Conservation (phyloP, 1,140 invertebrate species). For the Drosophila sproati region DNA sequence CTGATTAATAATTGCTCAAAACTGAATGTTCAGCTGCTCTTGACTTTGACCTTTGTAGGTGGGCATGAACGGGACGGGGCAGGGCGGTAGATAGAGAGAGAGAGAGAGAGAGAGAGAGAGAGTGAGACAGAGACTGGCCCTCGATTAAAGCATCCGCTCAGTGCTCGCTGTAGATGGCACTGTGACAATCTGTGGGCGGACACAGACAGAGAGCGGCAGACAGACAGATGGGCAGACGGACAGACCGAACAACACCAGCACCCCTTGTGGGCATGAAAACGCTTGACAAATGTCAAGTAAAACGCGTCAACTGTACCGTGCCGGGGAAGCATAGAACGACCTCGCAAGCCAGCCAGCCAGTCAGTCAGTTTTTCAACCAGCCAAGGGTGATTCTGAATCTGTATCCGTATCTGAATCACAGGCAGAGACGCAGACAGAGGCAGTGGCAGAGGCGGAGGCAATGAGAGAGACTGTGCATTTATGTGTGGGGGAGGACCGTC, state of each 20-base stretch:
- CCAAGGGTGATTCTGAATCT: conserved; percentile 43
- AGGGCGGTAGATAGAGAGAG: neutral
- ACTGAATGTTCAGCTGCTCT: conserved; percentile 37
- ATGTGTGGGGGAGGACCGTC: conserved; percentile 12
- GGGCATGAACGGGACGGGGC: no score
- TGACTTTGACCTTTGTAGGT: conserved; percentile 73
- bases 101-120: neutral
- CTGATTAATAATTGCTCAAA: conserved; percentile 70
- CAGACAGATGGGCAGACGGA: neutral
- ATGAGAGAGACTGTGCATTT: conserved; percentile 10
- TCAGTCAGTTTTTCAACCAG: conserved; percentile 3
- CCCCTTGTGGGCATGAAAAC: conserved; percentile 24
- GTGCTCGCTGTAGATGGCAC: conserved; percentile 12
- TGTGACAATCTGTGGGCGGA: conserved; percentile 42
- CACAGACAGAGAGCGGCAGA: conserved; percentile 10
- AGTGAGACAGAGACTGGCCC: conserved; percentile 12
- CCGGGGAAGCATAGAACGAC: conserved; percentile 41
- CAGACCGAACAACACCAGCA: neutral
- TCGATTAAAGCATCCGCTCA: conserved; percentile 66
- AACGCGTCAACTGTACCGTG: conserved; percentile 67
- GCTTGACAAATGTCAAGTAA: conserved; percentile 71
- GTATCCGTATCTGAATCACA: conserved; percentile 11
- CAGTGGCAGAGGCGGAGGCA: neutral
- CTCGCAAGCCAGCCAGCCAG: conserved; percentile 38
- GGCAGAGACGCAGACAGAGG: neutral